Base-by-base conservation (phyloP, 2,113 vertebrate genomes). In the Cyphotilapia sp. region DNA sequence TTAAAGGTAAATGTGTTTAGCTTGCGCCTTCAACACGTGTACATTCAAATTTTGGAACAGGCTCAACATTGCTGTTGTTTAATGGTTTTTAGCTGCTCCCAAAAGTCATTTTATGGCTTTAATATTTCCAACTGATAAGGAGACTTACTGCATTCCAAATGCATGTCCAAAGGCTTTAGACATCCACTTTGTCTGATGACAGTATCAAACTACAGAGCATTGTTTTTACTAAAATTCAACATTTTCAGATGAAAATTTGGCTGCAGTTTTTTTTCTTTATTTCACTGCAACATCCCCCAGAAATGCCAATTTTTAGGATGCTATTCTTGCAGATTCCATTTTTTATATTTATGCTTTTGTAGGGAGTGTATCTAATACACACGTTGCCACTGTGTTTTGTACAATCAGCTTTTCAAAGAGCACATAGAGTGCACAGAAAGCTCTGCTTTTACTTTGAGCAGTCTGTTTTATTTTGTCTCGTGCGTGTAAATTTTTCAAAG, bases 1-100 rank as follows among this genome's bases (percentile, higher is more conserved):
- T 54, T 0, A 54, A 24, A 24, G 53, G 53, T 54, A 54, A 54
- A 54, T 54, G 53, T 54, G n/a, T 54, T 53, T 51, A 1, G 9
- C 2, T 51, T 53, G 51, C 5, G 5, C 6, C 53, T 54, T 24
- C 53, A 54, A 4, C 53, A 56, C 0, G 2, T 24, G 53, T 54
- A 54, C 53, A 54, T 54, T 54, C 53, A 54, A 54, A 54, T 54
- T 54, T 54, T 54, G 10, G n/a, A 24, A 54, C 10, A 54, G 53
- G n/a, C 10, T 54, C 53, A 24, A 12, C 53, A 1, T 24, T 54
- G n/a, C 53, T 24, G 0, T 12, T 54, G 53, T 54, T 54, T 24
- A 54, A 54, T 12, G 6, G 6, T 54, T 54, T 54, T 54, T 54
- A 54, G 3, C 53, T 12, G 10, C 6, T 54, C 53, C 3, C 10